Percentiles rank a stretch among this genome's conserved stretches.
Evolutionary conservation across 2,113 vertebrate species (phyloP).

Genomic region (Rhinolophus sinicus): DNA sequence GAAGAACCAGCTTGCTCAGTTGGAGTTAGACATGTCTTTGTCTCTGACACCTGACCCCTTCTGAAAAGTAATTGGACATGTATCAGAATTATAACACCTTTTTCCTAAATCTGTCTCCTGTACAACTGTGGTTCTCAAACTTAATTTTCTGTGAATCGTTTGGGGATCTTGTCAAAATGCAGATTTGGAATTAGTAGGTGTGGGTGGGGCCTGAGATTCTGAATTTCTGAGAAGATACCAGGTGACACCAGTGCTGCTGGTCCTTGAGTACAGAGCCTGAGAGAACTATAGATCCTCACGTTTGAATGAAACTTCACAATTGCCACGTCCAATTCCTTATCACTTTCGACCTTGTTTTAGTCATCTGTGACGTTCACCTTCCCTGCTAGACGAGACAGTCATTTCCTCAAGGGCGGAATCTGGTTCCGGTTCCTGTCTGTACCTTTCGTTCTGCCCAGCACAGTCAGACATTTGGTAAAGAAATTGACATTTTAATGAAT

Average conservation of each 20-base stretch:
- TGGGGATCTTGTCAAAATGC: neutral
- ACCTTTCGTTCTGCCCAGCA: neutral
- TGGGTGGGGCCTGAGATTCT: neutral
- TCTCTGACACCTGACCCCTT: neutral
- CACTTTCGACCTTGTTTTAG: neutral
- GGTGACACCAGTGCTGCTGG: neutral
- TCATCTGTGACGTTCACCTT: neutral
- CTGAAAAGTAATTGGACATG: neutral
- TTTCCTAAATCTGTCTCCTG: neutral
- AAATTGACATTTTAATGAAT: neutral
- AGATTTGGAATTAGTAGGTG: neutral
- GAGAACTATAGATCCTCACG: neutral
- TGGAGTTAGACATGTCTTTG: neutral
- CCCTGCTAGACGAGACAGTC: neutral
- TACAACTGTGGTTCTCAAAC: neutral
- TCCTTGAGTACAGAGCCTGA: neutral
- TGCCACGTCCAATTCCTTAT: accelerated
- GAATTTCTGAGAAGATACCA: neutral
- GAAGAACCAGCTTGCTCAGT: neutral
- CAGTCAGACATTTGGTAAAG: neutral
- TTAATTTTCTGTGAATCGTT: neutral
- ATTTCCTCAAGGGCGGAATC: neutral
- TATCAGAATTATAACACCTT: neutral
- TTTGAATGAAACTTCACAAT: neutral
- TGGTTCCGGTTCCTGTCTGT: neutral